Evolutionary conservation across 1,140 invertebrate species (phyloP).

Genomic region (Chironomus striatipennis): DNA sequence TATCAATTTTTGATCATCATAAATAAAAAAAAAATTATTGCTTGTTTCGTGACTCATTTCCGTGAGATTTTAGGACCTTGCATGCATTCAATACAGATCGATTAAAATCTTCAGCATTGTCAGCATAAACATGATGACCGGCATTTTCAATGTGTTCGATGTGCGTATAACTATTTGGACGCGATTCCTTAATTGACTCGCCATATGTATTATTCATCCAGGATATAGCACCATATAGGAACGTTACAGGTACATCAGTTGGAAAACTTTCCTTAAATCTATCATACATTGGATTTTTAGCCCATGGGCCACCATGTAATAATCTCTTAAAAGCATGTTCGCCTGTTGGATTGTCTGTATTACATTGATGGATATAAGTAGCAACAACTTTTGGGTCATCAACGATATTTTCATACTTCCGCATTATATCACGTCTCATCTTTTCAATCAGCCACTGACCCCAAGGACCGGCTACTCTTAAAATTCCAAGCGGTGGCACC

Average conservation of each 20-base stretch:
- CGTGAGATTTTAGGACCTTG: slow-evolving; percentile 24
- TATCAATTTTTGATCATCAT: too few species aligned
- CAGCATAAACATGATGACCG: slow-evolving; percentile 94
- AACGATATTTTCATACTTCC: background rate
- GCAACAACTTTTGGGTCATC: background rate
- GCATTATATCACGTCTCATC: background rate
- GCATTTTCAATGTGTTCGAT: slow-evolving; percentile 41
- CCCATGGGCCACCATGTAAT: background rate
- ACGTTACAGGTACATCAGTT: background rate
- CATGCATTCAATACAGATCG: slow-evolving; percentile 70
- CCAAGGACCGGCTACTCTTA: background rate
- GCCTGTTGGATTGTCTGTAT: background rate
- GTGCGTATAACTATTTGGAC: slow-evolving; percentile 48
- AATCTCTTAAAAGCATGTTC: background rate
- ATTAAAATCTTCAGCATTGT: slow-evolving; percentile 83
- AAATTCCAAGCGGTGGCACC: background rate
- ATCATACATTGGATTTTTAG: background rate
- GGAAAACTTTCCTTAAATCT: background rate
- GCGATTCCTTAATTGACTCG: background rate
- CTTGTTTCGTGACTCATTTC: background rate
- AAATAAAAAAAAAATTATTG: too few species aligned
- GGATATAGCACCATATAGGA: background rate
- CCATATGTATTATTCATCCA: slow-evolving; percentile 12
- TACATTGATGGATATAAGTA: background rate
- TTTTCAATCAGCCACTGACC: background rate